Evolutionary conservation across 23 tunicate genomes (phyloP).

Genomic region (Diplosoma virens): DNA sequence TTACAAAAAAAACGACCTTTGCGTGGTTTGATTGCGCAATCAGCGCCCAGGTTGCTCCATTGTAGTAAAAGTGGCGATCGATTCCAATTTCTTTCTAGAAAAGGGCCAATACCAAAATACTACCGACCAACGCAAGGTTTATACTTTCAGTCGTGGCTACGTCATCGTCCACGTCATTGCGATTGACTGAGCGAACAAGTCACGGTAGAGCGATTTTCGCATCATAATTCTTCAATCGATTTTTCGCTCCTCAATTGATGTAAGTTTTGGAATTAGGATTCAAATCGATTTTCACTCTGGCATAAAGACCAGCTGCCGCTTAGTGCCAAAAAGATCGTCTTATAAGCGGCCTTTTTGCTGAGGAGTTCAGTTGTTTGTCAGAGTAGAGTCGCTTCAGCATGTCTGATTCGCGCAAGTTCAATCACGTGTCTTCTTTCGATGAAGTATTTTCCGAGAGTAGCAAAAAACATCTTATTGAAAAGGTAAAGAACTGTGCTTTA

Average conservation of each 20-base stretch:
- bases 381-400: no score
- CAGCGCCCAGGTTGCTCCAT: no score
- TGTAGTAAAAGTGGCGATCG: background rate
- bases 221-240: background rate
- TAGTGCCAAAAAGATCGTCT: no score
- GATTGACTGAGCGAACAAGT: background rate
- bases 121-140: background rate
- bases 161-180: background rate
- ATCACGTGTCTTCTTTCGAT: slow-evolving; percentile 50
- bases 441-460: slow-evolving; percentile 38
- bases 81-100: background rate
- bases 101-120: background rate
- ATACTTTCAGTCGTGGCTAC: background rate
- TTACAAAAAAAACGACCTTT: no score
- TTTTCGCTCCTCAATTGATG: background rate
- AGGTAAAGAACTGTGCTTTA: no score
- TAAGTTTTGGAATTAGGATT: background rate
- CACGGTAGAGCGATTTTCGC: background rate
- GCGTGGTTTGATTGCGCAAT: no score
- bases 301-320: no score
- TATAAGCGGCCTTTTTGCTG: no score
- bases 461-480: slow-evolving; percentile 2
- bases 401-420: no score
- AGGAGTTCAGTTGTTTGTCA: no score
- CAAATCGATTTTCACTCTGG: background rate